Evolutionary conservation across 2,113 vertebrate species (phyloP).

Genomic region (Eulemur macaco): DNA sequence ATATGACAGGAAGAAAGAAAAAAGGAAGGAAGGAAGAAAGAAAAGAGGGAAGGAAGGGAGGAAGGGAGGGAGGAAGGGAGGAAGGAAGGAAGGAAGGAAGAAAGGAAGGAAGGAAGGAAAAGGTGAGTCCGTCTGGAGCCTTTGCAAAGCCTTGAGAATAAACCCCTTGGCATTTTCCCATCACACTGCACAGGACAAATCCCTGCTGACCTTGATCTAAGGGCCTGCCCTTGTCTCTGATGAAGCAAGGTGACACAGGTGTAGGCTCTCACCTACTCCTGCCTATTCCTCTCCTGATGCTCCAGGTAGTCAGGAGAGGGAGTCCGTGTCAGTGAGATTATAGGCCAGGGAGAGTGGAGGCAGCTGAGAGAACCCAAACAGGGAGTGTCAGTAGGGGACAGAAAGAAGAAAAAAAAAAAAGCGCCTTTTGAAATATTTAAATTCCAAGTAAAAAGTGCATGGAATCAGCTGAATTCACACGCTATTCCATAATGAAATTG

Average conservation of each 20-base stretch:
- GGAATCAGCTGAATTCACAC: neutral
- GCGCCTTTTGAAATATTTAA: neutral
- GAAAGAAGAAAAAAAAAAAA: neutral
- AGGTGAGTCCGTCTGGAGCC: neutral
- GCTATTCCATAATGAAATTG: neutral
- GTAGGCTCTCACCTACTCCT: neutral
- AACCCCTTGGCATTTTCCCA: neutral
- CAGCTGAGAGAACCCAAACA: neutral
- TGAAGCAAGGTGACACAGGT: fast-evolving
- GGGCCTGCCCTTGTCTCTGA: neutral
- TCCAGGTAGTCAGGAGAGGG: too few species aligned
- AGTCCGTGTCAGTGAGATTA: neutral
- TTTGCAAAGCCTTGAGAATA: neutral
- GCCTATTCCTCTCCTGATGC: neutral
- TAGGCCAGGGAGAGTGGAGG: neutral
- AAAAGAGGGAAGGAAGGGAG: too few species aligned
- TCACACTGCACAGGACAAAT: fast-evolving
- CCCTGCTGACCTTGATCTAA: fast-evolving
- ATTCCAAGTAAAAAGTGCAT: neutral
- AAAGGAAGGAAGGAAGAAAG: neutral
- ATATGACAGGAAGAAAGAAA: neutral
- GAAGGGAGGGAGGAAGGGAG: fast-evolving
- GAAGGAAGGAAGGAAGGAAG: fast-evolving
- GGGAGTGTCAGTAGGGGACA: neutral
- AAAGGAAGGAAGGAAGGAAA: neutral